Base-by-base conservation (phyloP, 2,888 invertebrate species). In the Andrena fulva region DNA sequence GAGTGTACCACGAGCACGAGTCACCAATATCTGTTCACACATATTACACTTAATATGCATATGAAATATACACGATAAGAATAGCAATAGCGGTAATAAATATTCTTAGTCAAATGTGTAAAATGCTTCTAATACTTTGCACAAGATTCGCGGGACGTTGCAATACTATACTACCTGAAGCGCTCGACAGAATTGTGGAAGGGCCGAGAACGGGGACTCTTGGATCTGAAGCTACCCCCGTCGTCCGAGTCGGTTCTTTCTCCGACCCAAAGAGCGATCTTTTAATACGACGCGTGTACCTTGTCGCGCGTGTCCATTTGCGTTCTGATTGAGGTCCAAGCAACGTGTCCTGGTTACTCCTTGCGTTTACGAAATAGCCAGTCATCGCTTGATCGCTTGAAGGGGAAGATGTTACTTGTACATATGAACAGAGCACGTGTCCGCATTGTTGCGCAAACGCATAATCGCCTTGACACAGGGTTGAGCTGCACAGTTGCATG, bases 401-500 rank as follows among this genome's bases (percentile, higher is more conserved):
- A 72, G 56, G 56, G 31, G 70, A 63, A 48, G 27, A 67, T 71
- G 60, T 67, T 81, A 76, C 56, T 16, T 74, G 71, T 84, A 83
- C 85, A 87, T 91, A 89, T 71, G 87, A 88, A 84, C 75, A 80
- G 74, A 84, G 91, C 91, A 91, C 91, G 35, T 56, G 56, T 67
- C 80, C 82, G 82, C 86, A 77, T 85, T 74, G 77, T 82, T 66
- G 82, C 56, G 56, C 87, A 89, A 85, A 82, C 82, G 84, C 89
- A 81, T 89, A 77, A 86, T 83, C 84, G 88, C 91, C 87, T 89
- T 79, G 59, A 90, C 86, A 89, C 93, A 92, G 92, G 92, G 86
- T 93, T 93, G 93, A 92, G 91, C 91, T 90, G 92, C 92, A 92
- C 89, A 89, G 29, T 7, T 89, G 93, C 92, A 93, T 91, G 91